Evolutionary conservation across 1,140 invertebrate species (phyloP), one percentile per base, ranked within the genome.

Genomic region (Platyscapa corneri): DNA sequence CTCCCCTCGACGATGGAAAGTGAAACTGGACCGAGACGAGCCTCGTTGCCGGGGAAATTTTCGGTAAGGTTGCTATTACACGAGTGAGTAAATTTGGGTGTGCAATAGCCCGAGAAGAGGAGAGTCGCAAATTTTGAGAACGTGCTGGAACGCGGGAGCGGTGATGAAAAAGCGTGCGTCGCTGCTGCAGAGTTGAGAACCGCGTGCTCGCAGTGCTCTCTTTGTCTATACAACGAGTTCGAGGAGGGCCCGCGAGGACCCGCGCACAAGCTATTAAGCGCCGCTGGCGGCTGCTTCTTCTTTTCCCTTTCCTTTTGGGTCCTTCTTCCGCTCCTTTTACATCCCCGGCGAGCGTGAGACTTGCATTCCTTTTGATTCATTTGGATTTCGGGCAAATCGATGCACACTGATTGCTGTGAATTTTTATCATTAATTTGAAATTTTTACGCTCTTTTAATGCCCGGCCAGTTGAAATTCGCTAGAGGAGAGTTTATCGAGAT

Each of bases 171-270:
- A 78, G 5, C n/a, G 8, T 32, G 32, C 53, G 53, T 30, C 76
- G 49, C n/a, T 42, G 30, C 34, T 27, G 74, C 8, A 0, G 16
- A 83, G 74, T 77, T 77, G 72, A 77, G 72, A 77, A 77, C 82
- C 82, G 20, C 34, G 34, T n/a, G n/a, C 37, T 53, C 16, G 53
- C 65, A 39, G 75, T 75, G 77, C 67, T 78, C 76, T 77, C 72
- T 80, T 84, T 78, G 85, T 83, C 84, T 88, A 65, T 27, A 42
- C 42, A 27, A 60, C 34, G 82, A 87, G 81, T 86, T 81, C 81
- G 82, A 78, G 80, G 74, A 79, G 18, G 83, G 34, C n/a, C 34
- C 64, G 42, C 83, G 64, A 72, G 64, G 75, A 72, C 65, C 82
- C 42, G 49, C 42, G 64, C 82, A 37, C 74, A 72, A 75, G 75